phyloP scores from a whole-genome alignment of 2,113 vertebrate species.

The Tetrao urogallus region DNA sequence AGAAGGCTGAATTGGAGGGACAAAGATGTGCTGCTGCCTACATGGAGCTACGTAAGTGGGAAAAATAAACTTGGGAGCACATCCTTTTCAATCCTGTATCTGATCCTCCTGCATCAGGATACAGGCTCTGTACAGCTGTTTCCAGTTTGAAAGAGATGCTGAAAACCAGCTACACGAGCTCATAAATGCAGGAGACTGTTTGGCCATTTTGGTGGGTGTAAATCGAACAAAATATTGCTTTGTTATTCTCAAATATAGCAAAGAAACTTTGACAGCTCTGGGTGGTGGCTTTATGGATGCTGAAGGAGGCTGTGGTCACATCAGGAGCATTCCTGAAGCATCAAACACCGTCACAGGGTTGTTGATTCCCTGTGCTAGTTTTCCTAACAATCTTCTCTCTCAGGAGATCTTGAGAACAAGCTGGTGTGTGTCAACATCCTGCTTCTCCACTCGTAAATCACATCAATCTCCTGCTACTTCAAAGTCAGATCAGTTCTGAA shows the following conservation, averaged over 20 bases:
- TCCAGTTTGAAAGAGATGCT: not conserved
- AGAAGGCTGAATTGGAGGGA: not conserved
- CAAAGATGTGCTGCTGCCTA: not conserved
- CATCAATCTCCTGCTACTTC: not conserved
- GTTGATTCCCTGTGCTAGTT: not conserved
- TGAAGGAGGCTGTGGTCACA: not conserved
- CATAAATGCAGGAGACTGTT: not conserved
- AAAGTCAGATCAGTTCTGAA: not conserved
- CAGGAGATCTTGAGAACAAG: not conserved
- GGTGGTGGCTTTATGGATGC: not conserved
- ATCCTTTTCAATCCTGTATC: not conserved
- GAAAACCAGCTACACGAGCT: not conserved
- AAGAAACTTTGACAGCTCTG: not conserved
- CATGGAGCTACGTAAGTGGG: not conserved
- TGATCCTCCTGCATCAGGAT: not conserved
- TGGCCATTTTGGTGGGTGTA: not conserved
- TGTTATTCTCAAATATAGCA: not conserved
- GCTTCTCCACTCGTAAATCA: accelerated
- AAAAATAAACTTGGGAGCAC: not conserved
- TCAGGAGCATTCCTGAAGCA: not conserved
- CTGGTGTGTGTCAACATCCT: not conserved
- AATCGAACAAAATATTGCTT: not conserved
- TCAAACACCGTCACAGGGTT: not conserved
- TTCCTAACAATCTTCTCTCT: not conserved
- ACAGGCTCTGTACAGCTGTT: not conserved